A percentile compares a stretch with the other conserved stretches of the same genome.
Evolutionary conservation across 2,113 vertebrate species (phyloP).

Genomic region (Colistium nudipinnis): DNA sequence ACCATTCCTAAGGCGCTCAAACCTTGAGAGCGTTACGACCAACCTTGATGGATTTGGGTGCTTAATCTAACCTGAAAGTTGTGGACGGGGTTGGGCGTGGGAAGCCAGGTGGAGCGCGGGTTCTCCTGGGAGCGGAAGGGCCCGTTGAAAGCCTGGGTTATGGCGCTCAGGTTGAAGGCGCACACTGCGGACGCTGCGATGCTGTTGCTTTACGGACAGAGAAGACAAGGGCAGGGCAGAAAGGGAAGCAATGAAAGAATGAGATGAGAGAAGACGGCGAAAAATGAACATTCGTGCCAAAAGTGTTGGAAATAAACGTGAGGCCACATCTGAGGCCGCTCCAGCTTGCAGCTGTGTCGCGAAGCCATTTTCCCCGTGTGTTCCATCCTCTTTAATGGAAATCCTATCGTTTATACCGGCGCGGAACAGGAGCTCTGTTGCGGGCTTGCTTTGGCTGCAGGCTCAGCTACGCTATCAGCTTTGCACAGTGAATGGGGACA

Average conservation of each 20-base stretch:
- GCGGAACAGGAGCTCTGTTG: conserved; percentile 14
- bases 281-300: conserved; percentile 23
- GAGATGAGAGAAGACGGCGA: not conserved
- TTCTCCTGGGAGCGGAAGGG: conserved; percentile 97
- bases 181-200: conserved; percentile 97
- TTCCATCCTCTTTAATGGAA: conserved; percentile 54
- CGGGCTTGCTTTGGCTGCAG: conserved; percentile 52
- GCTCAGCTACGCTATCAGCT: conserved; percentile 66
- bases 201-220: conserved; percentile 88
- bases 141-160: conserved; percentile 95
- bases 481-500: conserved; percentile 54
- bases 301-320: conserved; percentile 22
- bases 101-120: conserved; percentile 95
- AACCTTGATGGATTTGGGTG: not conserved
- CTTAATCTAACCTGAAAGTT: conserved; percentile 90
- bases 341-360: conserved; percentile 41
- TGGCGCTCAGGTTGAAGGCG: conserved; percentile 97
- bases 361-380: conserved; percentile 24
- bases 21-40: too few species aligned
- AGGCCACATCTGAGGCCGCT: conserved; percentile 27
- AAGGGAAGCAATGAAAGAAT: not conserved
- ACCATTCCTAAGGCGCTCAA: too few species aligned
- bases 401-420: conserved; percentile 42
- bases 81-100: conserved; percentile 91
- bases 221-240: not conserved